A percentile compares a stretch with the other conserved stretches of the same genome.
These are phyloP conservation scores for Trypoxylon attenuatum DNA, from an alignment of 2,888 invertebrate species.

Conservation along the genomic window DNA sequence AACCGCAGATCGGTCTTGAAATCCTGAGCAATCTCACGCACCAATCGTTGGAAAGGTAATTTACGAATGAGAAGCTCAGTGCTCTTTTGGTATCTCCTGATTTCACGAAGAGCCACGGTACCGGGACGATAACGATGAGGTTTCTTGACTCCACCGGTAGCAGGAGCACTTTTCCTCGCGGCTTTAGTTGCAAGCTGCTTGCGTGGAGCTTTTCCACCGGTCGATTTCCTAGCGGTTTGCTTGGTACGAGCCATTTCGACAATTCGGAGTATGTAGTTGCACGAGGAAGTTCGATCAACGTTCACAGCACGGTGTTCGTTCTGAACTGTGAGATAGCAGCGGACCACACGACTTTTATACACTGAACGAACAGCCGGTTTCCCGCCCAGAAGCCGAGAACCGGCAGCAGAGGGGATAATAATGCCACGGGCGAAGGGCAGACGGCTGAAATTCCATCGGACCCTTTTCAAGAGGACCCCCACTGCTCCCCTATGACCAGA, in stretches of 20 bases:
- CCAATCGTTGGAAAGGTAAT: constrained; percentile 83
- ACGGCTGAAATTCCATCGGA: too few species aligned
- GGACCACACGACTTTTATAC: too few species aligned
- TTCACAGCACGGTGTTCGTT: background rate
- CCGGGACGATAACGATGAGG: constrained; percentile 83
- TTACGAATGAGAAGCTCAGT: constrained; percentile 84
- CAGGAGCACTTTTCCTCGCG: constrained; percentile 82
- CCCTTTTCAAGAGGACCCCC: too few species aligned
- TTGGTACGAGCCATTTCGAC: background rate
- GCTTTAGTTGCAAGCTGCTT: constrained; percentile 84
- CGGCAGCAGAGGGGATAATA: too few species aligned
- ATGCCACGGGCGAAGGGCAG: too few species aligned
- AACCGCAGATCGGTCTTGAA: constrained; percentile 81
- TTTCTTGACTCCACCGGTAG: constrained; percentile 84
- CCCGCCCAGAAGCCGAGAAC: too few species aligned
- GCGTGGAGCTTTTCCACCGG: constrained; percentile 76
- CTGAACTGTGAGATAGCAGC: background rate
- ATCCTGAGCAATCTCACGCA: constrained; percentile 84
- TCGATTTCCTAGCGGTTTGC: constrained; percentile 75
- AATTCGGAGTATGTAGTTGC: too few species aligned
- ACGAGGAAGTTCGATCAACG: too few species aligned
- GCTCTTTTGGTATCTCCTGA: constrained; percentile 83
- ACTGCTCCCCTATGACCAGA: too few species aligned
- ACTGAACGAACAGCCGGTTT: too few species aligned
- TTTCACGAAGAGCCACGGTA: constrained; percentile 82